phyloP scores from a whole-genome alignment of 2,797 vertebrate genomes.

The Myoxocephalus aenaeus region DNA sequence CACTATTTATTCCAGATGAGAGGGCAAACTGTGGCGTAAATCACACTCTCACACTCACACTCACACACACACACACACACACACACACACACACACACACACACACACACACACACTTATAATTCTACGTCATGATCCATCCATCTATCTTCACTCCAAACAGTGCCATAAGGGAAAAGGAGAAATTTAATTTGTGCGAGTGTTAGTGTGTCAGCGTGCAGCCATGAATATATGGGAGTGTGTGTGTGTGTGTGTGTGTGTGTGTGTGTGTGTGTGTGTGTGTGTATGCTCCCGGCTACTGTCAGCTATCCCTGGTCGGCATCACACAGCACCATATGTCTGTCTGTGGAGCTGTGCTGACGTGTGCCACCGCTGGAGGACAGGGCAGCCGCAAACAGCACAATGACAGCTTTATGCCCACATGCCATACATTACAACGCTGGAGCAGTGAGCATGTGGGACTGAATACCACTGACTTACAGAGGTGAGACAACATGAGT shows the following conservation, averaged over 20 bases:
- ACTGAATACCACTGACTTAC: constrained; percentile 1
- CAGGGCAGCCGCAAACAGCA: constrained; percentile 43
- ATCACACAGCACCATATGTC: constrained; percentile 73
- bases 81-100: constrained; percentile 5
- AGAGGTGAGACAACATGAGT: constrained; percentile 25
- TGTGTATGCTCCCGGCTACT: constrained; percentile 51
- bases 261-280: constrained; percentile 17
- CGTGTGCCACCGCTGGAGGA: constrained; percentile 65
- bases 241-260: constrained; percentile 34
- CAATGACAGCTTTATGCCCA: constrained; percentile 74
- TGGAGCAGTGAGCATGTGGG: constrained; percentile 27
- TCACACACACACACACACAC: constrained; percentile 9
- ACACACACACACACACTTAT: constrained; percentile 17
- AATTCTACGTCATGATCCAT: constrained; percentile 46
- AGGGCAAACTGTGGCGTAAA: constrained; percentile 32
- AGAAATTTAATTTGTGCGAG: constrained; percentile 32
- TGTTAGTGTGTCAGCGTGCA: constrained; percentile 30
- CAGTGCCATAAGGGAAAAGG: constrained; percentile 24
- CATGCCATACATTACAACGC: constrained; percentile 38
- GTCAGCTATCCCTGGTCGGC: constrained; percentile 54
- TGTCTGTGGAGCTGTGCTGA: constrained; percentile 61
- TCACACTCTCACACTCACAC: constrained; percentile 17
- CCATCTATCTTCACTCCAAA: constrained; percentile 36
- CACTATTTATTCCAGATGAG: constrained; percentile 42
- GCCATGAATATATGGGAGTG: constrained; percentile 28